phyloP scores from a whole-genome alignment of 2,113 vertebrate species.

The Cyanocitta stelleri region DNA sequence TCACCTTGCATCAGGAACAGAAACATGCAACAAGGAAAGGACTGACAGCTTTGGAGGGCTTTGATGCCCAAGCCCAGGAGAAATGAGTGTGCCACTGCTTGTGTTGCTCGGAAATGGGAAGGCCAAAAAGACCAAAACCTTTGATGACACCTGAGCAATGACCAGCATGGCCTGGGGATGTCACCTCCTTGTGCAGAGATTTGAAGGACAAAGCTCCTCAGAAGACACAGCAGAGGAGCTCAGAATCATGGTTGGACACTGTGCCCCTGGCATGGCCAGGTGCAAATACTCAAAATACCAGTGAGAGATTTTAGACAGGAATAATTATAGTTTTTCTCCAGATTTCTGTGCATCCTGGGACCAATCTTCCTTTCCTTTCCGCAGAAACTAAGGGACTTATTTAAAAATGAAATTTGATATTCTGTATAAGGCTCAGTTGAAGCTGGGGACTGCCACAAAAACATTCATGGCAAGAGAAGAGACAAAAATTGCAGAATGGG shows the following conservation, averaged over 20 bases:
- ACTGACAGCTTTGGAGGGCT: neutral
- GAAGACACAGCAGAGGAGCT: neutral
- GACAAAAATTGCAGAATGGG: neutral
- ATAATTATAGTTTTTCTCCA: neutral
- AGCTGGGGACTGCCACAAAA: neutral
- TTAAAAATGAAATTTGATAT: neutral
- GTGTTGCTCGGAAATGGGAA: neutral
- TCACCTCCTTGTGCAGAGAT: neutral
- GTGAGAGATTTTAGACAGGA: neutral
- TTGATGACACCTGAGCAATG: neutral
- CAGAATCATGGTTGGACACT: fast-evolving
- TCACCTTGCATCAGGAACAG: neutral
- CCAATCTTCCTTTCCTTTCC: neutral
- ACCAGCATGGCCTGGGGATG: neutral
- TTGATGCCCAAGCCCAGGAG: neutral
- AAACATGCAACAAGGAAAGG: neutral
- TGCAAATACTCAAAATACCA: neutral
- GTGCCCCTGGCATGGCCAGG: neutral
- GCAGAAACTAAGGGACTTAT: neutral
- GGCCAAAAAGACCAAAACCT: neutral
- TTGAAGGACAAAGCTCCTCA: neutral
- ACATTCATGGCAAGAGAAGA: neutral
- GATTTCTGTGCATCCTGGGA: neutral
- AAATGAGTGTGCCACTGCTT: neutral
- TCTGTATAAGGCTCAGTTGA: neutral